Base-by-base conservation (phyloP, 2,888 invertebrate species). In the Drosophila putrida region DNA sequence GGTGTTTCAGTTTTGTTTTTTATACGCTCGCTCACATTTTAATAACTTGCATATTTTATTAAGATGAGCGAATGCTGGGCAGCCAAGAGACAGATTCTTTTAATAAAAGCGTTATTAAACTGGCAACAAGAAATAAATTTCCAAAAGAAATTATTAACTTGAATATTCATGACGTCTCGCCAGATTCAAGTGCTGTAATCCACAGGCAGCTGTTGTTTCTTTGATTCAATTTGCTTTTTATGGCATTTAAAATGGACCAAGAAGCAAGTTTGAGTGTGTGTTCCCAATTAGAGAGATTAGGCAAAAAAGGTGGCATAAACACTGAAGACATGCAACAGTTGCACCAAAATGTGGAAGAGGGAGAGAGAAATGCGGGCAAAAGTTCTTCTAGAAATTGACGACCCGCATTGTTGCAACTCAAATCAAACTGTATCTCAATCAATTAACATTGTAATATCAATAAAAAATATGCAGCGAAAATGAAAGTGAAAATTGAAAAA, bases 21-120 rank as follows among this genome's bases (percentile, higher is more conserved):
- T 64, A 36, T 51, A 20, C 13, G 46, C 50, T 8, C 27, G 28
- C 31, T 38, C 47, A 38, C 41, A 51, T 63, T 84, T 85, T 80
- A 83, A 83, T 78, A 78, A 80, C 84, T 80, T 78, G 74, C 72
- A 72, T 78, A 81, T 78, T 78, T 78, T 71, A 78, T 82, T 54
- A 47, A 71, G 79, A 72, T 60, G 61, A 64, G 71, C 73, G 58
- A 63, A 55, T 50, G 66, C 41, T 33, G 20, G 47, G 44, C 57
- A 58, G 63, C 38, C 43, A n/a, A 8, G 36, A 58, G 71, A 78
- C 69, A 80, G 80, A 67, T 81, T 78, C 81, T 54, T 88, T 78
- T 71, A 82, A 82, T 84, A 82, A 84, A 88, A 85, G 61, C 71
- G 78, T 75, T 88, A 82, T 88, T 80, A 80, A 85, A 59, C 71